A percentile compares a stretch with the other conserved stretches of the same genome.
These are phyloP conservation scores for Scarus forsteni DNA, from an alignment of 2,797 vertebrate species.

Conservation along the genomic window DNA sequence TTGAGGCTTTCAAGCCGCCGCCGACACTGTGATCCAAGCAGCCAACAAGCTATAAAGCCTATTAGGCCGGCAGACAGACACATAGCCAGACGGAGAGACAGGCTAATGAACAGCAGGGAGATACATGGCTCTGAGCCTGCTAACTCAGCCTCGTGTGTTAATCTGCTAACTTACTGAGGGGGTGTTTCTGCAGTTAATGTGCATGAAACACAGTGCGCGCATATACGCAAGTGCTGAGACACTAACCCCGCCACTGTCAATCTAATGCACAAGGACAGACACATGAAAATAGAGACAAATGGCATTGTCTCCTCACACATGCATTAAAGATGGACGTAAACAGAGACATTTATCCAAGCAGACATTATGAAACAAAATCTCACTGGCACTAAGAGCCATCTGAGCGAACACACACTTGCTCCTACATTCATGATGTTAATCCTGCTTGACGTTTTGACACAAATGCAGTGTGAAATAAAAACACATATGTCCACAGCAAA, in stretches of 20 bases:
- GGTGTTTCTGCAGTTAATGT: slow-evolving; percentile 1
- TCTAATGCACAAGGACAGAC: slow-evolving; percentile 4
- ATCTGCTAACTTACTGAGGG: slow-evolving; percentile 27
- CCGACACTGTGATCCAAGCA: slow-evolving; percentile 54
- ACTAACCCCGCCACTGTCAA: background rate
- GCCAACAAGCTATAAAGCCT: slow-evolving; percentile 61
- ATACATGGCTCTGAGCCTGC: slow-evolving; percentile 45
- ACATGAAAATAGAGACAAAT: slow-evolving; percentile 23
- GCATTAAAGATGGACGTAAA: slow-evolving; percentile 18
- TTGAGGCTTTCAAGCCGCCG: slow-evolving; percentile 45
- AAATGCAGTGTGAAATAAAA: slow-evolving; percentile 56
- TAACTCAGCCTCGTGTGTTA: slow-evolving; percentile 40
- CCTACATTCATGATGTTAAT: slow-evolving; percentile 63
- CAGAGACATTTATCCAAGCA: slow-evolving; percentile 52
- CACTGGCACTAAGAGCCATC: slow-evolving; percentile 52
- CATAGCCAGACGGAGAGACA: slow-evolving; percentile 54
- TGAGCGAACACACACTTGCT: slow-evolving; percentile 32
- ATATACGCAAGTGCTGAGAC: background rate
- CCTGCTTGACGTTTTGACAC: slow-evolving; percentile 61
- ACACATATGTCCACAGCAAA: slow-evolving; percentile 59
- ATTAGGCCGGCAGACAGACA: slow-evolving; percentile 61
- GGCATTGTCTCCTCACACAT: background rate
- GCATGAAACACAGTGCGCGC: slow-evolving; percentile 12
- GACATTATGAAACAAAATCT: slow-evolving; percentile 45
- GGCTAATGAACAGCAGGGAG: slow-evolving; percentile 63